phyloP scores from a whole-genome alignment of 1,140 invertebrate species.

The Drosophila azteca region DNA sequence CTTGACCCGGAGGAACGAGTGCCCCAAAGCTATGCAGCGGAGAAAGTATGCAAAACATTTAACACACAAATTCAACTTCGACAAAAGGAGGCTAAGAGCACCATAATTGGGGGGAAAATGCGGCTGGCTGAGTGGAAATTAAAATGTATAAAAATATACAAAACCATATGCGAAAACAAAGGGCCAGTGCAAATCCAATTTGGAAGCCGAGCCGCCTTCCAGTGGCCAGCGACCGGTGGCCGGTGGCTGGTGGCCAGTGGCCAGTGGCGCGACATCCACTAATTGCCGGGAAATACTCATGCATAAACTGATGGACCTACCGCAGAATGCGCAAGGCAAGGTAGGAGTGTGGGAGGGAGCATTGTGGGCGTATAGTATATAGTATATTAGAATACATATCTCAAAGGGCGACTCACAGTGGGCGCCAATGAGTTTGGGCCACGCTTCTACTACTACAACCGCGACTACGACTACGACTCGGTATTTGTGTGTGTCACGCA shows the following conservation, averaged over 20 bases:
- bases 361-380: too few relatives aligned
- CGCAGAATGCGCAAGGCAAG: not conserved
- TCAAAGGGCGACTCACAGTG: not conserved
- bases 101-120: constrained; percentile 29
- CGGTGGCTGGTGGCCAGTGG: constrained; percentile 16
- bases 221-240: too few relatives aligned
- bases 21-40: not conserved
- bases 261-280: constrained; percentile 5
- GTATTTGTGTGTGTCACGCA: not conserved
- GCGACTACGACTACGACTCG: too few relatives aligned
- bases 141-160: constrained; percentile 9
- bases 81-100: constrained; percentile 7
- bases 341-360: not conserved
- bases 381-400: constrained; percentile 12
- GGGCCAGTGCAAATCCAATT: constrained; percentile 33
- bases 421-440: not conserved
- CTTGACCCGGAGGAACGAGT: constrained; percentile 24
- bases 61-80: constrained; percentile 13
- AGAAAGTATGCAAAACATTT: constrained; percentile 40
- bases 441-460: too few relatives aligned
- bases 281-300: constrained; percentile 34
- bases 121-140: constrained; percentile 33
- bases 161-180: constrained; percentile 5
- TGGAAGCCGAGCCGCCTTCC: constrained; percentile 7
- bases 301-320: constrained; percentile 17